Conservation (phyloP, 2,888 invertebrate species). For the Clanis bilineata region DNA sequence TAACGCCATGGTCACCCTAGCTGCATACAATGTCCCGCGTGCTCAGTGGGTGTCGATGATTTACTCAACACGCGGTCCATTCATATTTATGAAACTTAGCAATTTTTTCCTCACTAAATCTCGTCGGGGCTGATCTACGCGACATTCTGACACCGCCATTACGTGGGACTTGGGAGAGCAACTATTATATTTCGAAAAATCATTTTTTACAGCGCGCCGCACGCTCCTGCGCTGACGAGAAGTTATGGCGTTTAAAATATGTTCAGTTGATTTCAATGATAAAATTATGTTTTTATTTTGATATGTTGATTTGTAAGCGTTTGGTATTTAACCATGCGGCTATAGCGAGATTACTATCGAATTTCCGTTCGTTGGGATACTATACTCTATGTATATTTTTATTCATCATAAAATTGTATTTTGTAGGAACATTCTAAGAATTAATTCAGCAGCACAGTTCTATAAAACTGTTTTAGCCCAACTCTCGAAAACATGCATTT, state of each 20-base stretch:
- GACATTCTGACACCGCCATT: slow-evolving; percentile 35
- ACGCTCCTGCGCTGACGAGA: neutral
- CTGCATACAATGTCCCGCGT: slow-evolving; percentile 43
- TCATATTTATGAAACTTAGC: slow-evolving; percentile 71
- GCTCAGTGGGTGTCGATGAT: slow-evolving; percentile 75
- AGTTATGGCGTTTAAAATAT: slow-evolving; percentile 8
- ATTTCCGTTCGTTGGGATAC: too few relatives aligned
- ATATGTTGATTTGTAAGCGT: neutral
- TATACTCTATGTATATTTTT: too few relatives aligned
- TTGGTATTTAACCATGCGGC: too few relatives aligned
- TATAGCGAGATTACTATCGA: too few relatives aligned
- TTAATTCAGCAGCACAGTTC: too few relatives aligned
- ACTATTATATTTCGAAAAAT: slow-evolving; percentile 9
- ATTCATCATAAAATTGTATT: too few relatives aligned
- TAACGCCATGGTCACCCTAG: slow-evolving; percentile 16
- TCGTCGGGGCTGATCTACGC: slow-evolving; percentile 52
- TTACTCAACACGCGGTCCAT: slow-evolving; percentile 63
- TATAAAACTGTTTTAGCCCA: too few relatives aligned
- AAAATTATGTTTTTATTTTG: neutral
- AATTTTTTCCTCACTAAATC: slow-evolving; percentile 69
- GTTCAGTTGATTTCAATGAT: neutral
- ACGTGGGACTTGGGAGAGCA: neutral
- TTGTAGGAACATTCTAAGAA: too few relatives aligned
- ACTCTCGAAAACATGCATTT: too few relatives aligned
- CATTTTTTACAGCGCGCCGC: neutral